Evolutionary conservation across 2,113 vertebrate genomes (phyloP).

Genomic region (Mirounga angustirostris): DNA sequence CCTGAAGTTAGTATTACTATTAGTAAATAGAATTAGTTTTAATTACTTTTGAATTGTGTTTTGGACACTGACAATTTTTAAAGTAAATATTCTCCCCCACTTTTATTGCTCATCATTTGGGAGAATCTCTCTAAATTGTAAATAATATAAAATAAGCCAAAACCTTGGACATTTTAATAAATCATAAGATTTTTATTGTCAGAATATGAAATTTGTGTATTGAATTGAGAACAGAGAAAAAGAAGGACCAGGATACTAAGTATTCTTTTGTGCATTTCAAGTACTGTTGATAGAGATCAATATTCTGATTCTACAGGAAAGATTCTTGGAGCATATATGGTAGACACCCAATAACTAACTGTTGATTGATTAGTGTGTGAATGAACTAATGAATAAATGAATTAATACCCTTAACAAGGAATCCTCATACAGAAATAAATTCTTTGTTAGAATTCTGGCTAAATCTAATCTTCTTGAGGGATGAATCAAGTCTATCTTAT

Average conservation of each 20-base stretch:
- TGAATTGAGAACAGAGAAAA: background rate
- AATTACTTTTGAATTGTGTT: background rate
- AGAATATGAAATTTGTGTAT: constrained; percentile 16
- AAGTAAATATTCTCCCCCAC: background rate
- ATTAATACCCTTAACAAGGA: background rate
- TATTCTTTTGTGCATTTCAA: background rate
- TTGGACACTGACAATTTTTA: background rate
- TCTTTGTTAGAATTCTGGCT: background rate
- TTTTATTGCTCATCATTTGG: background rate
- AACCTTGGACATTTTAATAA: background rate
- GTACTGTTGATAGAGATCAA: background rate
- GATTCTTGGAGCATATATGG: background rate
- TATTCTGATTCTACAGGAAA: background rate
- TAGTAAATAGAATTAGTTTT: background rate
- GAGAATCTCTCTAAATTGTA: background rate
- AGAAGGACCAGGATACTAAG: background rate
- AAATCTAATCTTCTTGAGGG: background rate
- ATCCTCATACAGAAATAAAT: background rate
- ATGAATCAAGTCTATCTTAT: background rate
- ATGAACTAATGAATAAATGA: background rate
- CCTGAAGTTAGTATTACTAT: background rate
- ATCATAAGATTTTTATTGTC: background rate
- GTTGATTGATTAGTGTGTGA: background rate
- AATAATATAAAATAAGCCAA: background rate
- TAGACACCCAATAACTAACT: background rate